Base-by-base conservation (phyloP, 2,113 vertebrate genomes). In the Psettodes erumei region DNA sequence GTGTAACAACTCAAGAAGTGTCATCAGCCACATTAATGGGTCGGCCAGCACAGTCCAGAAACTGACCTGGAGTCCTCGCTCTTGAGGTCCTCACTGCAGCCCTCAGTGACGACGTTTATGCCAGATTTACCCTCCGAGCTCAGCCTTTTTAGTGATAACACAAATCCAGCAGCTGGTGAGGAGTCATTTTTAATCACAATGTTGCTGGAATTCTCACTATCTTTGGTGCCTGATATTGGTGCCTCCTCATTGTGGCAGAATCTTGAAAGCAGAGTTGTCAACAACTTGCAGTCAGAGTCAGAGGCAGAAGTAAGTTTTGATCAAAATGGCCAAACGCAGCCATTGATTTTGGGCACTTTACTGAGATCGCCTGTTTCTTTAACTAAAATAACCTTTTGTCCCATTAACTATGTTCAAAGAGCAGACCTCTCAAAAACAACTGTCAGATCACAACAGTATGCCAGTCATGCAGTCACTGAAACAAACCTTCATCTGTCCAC, bases 31-130 rank as follows among this genome's bases (percentile, higher is more conserved):
- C 71, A 71, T 42, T 6, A 27, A 4, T 5, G 6, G 15, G 23
- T 85, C 53, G 50, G 59, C 30, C 37, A 38, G 47, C 15, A 1
- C 4, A 38, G 55, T 45, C 68, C 69, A 66, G 37, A 73, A 56
- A 60, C 27, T 23, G 37, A 86, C 25, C 27, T 62, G 45, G 68
- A 74, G 60, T n/a, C 64, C 30, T 79, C 27, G 0, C 28, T 77
- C 18, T 48, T 50, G 1, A 13, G 25, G 0, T 35, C 38, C 15
- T 16, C 28, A 8, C 38, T 76, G 8, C 42, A 66, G 1, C 25
- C 63, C 15, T 11, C 51, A 5, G 0, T 40, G 23, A 28, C 6
- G 0, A 64, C 2, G 3, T 19, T 40, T 27, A 81, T 71, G 15
- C 58, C 66, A 51, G 38, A 38, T 35, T 63, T 79, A 61, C 48